These are phyloP conservation scores for Barbus barbus DNA, from an alignment of 2,113 vertebrate species.

Conservation along the genomic window DNA sequence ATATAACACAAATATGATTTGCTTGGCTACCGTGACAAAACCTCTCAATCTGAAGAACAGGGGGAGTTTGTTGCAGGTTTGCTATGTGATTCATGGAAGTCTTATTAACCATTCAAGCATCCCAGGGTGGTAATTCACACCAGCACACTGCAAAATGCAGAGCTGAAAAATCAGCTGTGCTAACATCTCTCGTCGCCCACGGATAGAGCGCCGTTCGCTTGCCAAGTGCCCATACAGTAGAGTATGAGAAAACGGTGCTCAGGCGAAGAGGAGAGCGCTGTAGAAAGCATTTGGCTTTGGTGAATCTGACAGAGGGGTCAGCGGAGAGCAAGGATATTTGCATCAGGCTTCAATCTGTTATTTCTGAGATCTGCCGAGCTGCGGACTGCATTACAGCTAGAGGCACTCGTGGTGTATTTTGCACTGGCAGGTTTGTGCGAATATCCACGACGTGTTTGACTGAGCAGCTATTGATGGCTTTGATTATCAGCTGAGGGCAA, in stretches of 20 bases:
- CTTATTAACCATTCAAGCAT: conserved; percentile 54
- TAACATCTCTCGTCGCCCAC: conserved; percentile 55
- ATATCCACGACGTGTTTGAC: not conserved
- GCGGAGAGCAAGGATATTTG: conserved; percentile 53
- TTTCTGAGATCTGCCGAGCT: conserved; percentile 48
- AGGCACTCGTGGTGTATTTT: conserved; percentile 29
- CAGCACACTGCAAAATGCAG: conserved; percentile 59
- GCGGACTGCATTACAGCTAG: conserved; percentile 31
- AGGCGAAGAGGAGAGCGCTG: conserved; percentile 48
- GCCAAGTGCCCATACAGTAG: conserved; percentile 56
- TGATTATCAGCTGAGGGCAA: conserved; percentile 10
- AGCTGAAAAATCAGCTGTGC: conserved; percentile 62
- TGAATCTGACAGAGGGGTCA: conserved; percentile 53
- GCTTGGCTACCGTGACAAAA: conserved; percentile 31
- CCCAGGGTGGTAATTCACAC: conserved; percentile 66
- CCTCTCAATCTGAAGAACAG: conserved; percentile 5
- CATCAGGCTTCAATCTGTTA: conserved; percentile 50
- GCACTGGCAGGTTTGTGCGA: conserved; percentile 10
- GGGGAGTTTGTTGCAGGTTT: conserved; percentile 46
- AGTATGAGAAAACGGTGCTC: conserved; percentile 53
- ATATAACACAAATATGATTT: conserved; percentile 37
- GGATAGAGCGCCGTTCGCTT: conserved; percentile 42
- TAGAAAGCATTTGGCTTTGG: conserved; percentile 50
- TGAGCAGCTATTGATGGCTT: conserved; percentile 9
- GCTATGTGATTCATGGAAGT: conserved; percentile 54